Conservation (phyloP, 1,140 invertebrate genomes). For the Bombus terrestris region DNA sequence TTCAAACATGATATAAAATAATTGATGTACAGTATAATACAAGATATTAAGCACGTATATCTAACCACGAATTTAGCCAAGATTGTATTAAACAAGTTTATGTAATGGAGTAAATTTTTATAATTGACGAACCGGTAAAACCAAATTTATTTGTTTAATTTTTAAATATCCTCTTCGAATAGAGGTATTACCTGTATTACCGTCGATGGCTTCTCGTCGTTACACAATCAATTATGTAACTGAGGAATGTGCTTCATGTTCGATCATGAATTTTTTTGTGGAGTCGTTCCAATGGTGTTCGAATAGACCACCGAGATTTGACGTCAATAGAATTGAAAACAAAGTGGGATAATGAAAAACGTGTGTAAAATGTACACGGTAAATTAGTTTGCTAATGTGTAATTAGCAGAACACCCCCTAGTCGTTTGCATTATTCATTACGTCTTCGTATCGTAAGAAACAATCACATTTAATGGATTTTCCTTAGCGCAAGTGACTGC, state of each 20-base stretch:
- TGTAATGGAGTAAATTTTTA: background rate
- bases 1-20: too few species aligned
- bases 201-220: constrained; percentile 2
- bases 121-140: background rate
- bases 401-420: background rate
- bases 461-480: background rate
- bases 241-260: constrained; percentile 30
- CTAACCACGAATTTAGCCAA: too few species aligned
- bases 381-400: background rate
- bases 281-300: background rate
- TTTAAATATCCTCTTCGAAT: background rate
- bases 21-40: too few species aligned
- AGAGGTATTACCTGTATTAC: background rate
- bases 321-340: background rate
- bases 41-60: too few species aligned
- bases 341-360: background rate
- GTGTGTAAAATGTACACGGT: background rate
- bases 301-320: background rate
- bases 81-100: background rate
- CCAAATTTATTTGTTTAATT: background rate
- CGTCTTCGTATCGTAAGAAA: background rate
- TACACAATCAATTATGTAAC: constrained; percentile 47
- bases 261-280: constrained; percentile 16
- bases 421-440: background rate
- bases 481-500: background rate